phyloP scores from a whole-genome alignment of 2,888 invertebrate species.

The Neria commutata region DNA sequence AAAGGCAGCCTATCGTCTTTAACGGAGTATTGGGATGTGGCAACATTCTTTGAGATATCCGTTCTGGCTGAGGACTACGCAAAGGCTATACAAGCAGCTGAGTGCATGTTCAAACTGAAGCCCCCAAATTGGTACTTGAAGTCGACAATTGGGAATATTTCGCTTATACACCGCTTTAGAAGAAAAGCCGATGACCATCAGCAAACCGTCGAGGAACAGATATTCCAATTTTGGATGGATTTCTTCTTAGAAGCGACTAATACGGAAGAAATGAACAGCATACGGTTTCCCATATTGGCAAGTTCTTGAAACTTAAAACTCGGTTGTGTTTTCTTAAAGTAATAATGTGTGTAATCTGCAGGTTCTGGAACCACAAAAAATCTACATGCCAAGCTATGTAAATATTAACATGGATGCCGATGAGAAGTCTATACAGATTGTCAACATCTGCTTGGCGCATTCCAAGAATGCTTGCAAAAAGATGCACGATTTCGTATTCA shows the following conservation, averaged over 20 bases:
- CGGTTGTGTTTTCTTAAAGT: background rate
- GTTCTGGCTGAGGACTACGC: constrained; percentile 96
- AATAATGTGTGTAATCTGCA: constrained; percentile 45
- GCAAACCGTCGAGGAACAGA: constrained; percentile 79
- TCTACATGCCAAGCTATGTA: constrained; percentile 93
- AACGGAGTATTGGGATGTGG: constrained; percentile 98
- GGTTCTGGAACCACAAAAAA: constrained; percentile 90
- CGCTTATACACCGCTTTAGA: constrained; percentile 88
- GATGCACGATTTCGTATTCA: constrained; percentile 93
- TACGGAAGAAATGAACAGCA: constrained; percentile 77
- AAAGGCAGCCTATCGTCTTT: constrained; percentile 93
- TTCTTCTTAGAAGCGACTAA: constrained; percentile 95
- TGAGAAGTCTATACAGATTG: constrained; percentile 87
- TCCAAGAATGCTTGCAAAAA: constrained; percentile 80
- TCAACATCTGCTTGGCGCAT: constrained; percentile 82
- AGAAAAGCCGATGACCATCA: constrained; percentile 77
- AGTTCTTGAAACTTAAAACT: constrained; percentile 15
- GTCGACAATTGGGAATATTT: constrained; percentile 95
- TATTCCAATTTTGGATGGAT: constrained; percentile 98
- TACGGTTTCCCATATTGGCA: constrained; percentile 78
- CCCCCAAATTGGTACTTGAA: constrained; percentile 95
- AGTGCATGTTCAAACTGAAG: constrained; percentile 89
- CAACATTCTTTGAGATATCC: constrained; percentile 97
- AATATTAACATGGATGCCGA: constrained; percentile 95
- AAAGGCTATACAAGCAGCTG: constrained; percentile 96